These are phyloP conservation scores for Orthosia incerta DNA, from an alignment of 2,888 invertebrate species.

Conservation along the genomic window DNA sequence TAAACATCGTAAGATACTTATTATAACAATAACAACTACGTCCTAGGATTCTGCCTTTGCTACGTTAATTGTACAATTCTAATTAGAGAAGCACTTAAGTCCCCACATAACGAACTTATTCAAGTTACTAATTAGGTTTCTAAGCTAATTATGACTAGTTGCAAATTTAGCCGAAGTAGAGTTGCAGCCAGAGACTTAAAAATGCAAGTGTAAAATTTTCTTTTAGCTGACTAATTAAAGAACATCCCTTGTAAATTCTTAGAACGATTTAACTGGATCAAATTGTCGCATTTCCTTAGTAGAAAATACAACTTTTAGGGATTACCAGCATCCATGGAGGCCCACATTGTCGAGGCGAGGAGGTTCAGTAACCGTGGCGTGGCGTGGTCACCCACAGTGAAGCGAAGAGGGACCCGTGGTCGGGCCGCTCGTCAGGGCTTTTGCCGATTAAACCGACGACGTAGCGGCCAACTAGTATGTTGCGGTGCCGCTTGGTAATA, in stretches of 20 bases:
- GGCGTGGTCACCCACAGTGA: too few species aligned
- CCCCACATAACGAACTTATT: constrained; percentile 39
- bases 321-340: too few species aligned
- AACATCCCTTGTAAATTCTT: not conserved
- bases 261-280: not conserved
- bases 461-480: too few species aligned
- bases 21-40: not conserved
- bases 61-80: constrained; percentile 34
- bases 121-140: constrained; percentile 50
- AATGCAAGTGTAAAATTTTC: constrained; percentile 11
- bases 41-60: not conserved
- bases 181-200: constrained; percentile 17
- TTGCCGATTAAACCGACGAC: too few species aligned
- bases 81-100: constrained; percentile 45
- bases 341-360: too few species aligned
- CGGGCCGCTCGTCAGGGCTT: too few species aligned
- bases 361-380: too few species aligned
- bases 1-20: not conserved
- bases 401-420: too few species aligned
- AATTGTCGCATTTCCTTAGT: not conserved
- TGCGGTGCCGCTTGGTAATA: too few species aligned
- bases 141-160: constrained; percentile 52
- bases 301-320: not conserved
- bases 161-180: constrained; percentile 32
- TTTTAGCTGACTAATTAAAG: constrained; percentile 11